A percentile compares a stretch with the other conserved stretches of the same genome.
These are phyloP conservation scores for Pogonophryne albipinna DNA, from an alignment of 2,797 vertebrate genomes.

Conservation along the genomic window DNA sequence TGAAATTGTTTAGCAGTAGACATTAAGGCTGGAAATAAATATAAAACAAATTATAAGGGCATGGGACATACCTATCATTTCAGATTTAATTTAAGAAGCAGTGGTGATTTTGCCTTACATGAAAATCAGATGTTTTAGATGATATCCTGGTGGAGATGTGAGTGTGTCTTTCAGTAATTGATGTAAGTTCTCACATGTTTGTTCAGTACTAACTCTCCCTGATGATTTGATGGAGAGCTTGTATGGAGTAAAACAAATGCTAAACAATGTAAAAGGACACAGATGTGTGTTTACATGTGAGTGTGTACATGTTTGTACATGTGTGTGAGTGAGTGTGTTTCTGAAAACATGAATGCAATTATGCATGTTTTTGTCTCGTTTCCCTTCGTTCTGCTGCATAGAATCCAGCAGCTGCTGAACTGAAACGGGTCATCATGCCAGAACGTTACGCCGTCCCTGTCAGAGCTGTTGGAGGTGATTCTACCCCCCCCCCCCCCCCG, in stretches of 20 bases:
- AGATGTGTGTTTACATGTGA: conserved; percentile 43
- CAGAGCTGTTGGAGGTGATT: conserved; percentile 36
- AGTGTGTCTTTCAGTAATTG: conserved; percentile 3
- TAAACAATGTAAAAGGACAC: conserved; percentile 39
- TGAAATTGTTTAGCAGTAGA: no score
- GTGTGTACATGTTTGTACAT: background rate
- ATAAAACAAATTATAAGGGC: no score
- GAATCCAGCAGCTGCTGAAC: conserved; percentile 46
- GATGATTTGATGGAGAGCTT: conserved; percentile 18
- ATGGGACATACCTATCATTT: background rate
- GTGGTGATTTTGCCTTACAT: background rate
- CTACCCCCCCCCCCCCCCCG: background rate
- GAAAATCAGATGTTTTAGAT: background rate
- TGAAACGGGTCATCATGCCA: conserved; percentile 58
- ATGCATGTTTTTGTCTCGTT: conserved; percentile 15
- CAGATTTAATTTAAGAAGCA: background rate
- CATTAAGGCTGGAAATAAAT: no score
- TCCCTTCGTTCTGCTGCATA: conserved; percentile 24
- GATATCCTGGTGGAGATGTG: background rate
- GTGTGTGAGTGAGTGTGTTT: conserved; percentile 25
- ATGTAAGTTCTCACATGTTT: conserved; percentile 32
- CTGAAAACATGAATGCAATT: conserved; percentile 31
- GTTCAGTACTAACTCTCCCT: conserved; percentile 22
- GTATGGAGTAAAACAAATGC: background rate
- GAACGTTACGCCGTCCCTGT: conserved; percentile 43